These are phyloP conservation scores for Zoanthus solanderi DNA, from an alignment of 92 coral and sea anemone species.

Conservation along the genomic window DNA sequence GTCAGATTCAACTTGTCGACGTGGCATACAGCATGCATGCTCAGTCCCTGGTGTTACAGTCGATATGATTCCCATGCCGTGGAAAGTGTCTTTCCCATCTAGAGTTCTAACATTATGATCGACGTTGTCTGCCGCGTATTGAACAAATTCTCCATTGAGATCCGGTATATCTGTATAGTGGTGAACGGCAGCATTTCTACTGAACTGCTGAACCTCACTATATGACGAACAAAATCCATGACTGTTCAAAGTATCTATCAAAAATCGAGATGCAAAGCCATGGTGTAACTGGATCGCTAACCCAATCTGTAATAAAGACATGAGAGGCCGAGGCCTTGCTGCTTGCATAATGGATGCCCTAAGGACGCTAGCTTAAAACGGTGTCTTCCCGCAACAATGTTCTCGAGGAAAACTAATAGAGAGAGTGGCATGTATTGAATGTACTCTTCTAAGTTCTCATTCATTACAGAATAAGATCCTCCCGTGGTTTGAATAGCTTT, in stretches of 20 bases:
- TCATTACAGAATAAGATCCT: background rate
- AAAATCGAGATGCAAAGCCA: conserved; percentile 36
- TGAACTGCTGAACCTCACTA: conserved; percentile 49
- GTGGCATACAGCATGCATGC: conserved; percentile 23
- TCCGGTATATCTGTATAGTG: conserved; percentile 56
- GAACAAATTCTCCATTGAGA: conserved; percentile 53
- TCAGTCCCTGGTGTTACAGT: conserved; percentile 27
- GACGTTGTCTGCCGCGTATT: conserved; percentile 70
- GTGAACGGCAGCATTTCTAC: conserved; percentile 52
- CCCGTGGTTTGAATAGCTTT: background rate
- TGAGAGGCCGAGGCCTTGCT: conserved; percentile 25
- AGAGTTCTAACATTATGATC: conserved; percentile 51
- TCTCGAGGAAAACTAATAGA: conserved; percentile 3
- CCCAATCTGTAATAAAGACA: conserved; percentile 49
- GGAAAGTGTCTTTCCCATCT: conserved; percentile 52
- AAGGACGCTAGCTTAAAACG: conserved; percentile 27
- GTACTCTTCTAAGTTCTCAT: background rate
- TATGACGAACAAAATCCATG: background rate
- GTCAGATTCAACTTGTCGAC: conserved; percentile 3
- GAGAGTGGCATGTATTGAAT: background rate
- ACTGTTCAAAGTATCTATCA: conserved; percentile 39
- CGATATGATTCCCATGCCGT: conserved; percentile 33
- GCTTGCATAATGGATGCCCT: conserved; percentile 43
- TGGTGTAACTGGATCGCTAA: conserved; percentile 53
- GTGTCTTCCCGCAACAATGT: conserved; percentile 28